Conservation (phyloP, 2,113 vertebrate genomes). For the Microcebus lehilahytsara region DNA sequence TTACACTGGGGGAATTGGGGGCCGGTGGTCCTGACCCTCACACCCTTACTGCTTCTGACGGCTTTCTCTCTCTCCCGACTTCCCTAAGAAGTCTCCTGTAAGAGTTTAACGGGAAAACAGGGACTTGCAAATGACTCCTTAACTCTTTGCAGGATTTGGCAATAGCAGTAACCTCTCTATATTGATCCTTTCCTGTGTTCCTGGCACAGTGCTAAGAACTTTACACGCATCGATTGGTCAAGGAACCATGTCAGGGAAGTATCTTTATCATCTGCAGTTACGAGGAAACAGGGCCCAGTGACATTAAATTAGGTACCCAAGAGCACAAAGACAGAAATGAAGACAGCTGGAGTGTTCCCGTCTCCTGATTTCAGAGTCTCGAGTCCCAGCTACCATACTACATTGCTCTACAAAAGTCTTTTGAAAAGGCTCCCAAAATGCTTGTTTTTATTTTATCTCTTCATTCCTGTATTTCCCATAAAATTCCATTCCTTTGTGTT, state of each 20-base stretch:
- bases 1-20: background rate
- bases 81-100: background rate
- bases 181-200: background rate
- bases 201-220: background rate
- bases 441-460: background rate
- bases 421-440: background rate
- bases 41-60: background rate
- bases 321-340: background rate
- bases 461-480: background rate
- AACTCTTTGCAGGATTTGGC: background rate
- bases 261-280: background rate
- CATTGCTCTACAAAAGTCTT: fast-evolving
- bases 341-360: background rate
- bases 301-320: background rate
- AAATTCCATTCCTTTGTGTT: background rate
- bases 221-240: background rate
- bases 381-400: too few relatives aligned
- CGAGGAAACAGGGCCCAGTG: background rate
- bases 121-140: background rate
- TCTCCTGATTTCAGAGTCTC: background rate
- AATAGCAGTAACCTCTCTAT: background rate
- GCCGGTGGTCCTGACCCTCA: background rate
- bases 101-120: background rate
- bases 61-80: background rate
- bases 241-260: background rate